A percentile compares a stretch with the other conserved stretches of the same genome.
These are phyloP conservation scores for Philypnodon macrostomus DNA, from an alignment of 2,797 vertebrate genomes.

Conservation along the genomic window DNA sequence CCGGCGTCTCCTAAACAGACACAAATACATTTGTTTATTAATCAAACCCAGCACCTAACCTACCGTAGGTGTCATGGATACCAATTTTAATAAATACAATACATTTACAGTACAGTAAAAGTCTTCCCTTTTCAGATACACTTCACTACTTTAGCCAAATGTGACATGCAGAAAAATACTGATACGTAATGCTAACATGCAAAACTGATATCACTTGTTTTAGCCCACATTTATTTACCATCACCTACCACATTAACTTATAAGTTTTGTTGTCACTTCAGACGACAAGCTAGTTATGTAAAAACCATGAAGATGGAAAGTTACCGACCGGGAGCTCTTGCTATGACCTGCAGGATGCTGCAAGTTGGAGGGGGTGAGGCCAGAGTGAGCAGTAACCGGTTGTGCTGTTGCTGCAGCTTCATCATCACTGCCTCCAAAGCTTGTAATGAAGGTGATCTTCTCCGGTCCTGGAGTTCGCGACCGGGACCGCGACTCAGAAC, in stretches of 20 bases:
- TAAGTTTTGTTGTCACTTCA: constrained; percentile 47
- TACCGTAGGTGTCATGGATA: too few relatives aligned
- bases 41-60: constrained; percentile 35
- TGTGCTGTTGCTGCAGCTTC: constrained; percentile 76
- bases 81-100: too few relatives aligned
- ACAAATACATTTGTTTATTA: constrained; percentile 49
- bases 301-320: constrained; percentile 80
- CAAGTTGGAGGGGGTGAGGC: constrained; percentile 75
- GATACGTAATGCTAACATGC: too few relatives aligned
- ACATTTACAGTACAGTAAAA: too few relatives aligned
- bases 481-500: constrained; percentile 87
- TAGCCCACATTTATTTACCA: constrained; percentile 20
- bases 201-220: constrained; percentile 9
- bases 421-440: constrained; percentile 93
- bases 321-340: constrained; percentile 97
- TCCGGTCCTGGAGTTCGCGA: constrained; percentile 85
- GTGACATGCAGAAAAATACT: constrained; percentile 23
- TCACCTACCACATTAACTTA: constrained; percentile 47
- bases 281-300: constrained; percentile 58
- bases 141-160: neutral
- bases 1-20: constrained; percentile 78
- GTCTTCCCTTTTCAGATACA: too few relatives aligned
- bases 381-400: constrained; percentile 63
- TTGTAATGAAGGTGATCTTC: constrained; percentile 97
- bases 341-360: constrained; percentile 90